Evolutionary conservation across 2,113 vertebrate species (phyloP).

Genomic region (Halcyon malimbica): DNA sequence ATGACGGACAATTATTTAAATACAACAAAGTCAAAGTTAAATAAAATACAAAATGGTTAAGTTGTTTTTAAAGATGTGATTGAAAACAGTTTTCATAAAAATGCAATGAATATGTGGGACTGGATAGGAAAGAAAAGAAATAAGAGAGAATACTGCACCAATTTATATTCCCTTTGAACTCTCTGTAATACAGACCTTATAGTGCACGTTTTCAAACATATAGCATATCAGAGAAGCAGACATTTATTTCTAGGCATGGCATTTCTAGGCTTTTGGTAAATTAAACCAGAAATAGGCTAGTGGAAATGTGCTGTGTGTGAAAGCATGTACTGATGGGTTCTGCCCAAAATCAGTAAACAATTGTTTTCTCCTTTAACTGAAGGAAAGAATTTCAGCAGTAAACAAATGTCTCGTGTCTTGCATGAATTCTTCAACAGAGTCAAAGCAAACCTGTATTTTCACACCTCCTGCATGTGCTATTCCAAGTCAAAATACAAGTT

Average conservation of each 20-base stretch:
- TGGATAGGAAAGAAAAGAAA: neutral
- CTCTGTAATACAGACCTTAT: constrained; percentile 43
- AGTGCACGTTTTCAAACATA: constrained; percentile 58
- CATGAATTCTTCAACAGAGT: constrained; percentile 31
- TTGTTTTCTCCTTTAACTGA: constrained; percentile 6
- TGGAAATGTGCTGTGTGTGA: neutral
- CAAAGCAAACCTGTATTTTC: constrained; percentile 25
- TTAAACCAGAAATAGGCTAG: neutral
- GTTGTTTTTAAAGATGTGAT: neutral
- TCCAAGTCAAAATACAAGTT: constrained; percentile 8
- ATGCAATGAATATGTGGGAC: neutral
- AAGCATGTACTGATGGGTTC: neutral
- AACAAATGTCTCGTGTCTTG: constrained; percentile 30
- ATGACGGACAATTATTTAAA: neutral
- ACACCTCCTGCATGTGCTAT: neutral
- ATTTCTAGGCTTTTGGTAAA: constrained; percentile 16
- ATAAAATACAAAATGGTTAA: neutral
- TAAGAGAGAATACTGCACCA: neutral
- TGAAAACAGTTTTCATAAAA: neutral
- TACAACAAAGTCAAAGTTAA: neutral
- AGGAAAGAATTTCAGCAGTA: constrained; percentile 12
- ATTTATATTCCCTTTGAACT: constrained; percentile 62
- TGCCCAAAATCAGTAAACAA: constrained; percentile 11
- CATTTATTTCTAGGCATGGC: constrained; percentile 20
- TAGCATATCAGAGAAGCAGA: constrained; percentile 50